Evolutionary conservation across 2,888 invertebrate genomes (phyloP).

Genomic region (Melanchra persicariae): DNA sequence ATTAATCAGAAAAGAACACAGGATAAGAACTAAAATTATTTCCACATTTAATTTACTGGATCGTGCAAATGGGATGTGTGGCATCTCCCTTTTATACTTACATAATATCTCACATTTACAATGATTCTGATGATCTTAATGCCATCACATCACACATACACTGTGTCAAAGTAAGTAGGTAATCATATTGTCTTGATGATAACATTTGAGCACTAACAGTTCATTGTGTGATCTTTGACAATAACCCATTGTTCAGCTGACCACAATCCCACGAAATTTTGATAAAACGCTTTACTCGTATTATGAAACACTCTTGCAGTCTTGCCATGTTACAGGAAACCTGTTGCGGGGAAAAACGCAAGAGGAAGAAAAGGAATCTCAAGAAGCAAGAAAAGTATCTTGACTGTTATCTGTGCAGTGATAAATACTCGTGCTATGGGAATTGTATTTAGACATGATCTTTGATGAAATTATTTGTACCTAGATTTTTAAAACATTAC

Average conservation of each 20-base stretch:
- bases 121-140: conserved; percentile 6
- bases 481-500: too few relatives aligned
- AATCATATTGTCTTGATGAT: conserved; percentile 48
- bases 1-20: too few relatives aligned
- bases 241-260: conserved; percentile 45
- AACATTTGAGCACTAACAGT: conserved; percentile 32
- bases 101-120: neutral
- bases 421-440: too few relatives aligned
- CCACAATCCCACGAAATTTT: conserved; percentile 32
- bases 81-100: neutral
- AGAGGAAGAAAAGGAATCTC: neutral
- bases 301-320: conserved; percentile 7
- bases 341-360: neutral
- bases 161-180: neutral
- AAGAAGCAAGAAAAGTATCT: neutral
- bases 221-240: conserved; percentile 51
- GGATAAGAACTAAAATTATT: too few relatives aligned
- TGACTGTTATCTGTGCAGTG: too few relatives aligned
- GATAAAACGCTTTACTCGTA: conserved; percentile 10
- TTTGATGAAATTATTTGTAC: too few relatives aligned
- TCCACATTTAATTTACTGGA: too few relatives aligned
- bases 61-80: too few relatives aligned
- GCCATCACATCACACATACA: conserved; percentile 4
- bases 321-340: neutral
- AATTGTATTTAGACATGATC: too few relatives aligned